A percentile compares a stretch with the other conserved stretches of the same genome.
Conservation (phyloP, 2,797 vertebrate genomes). For the Anguilla obscura region DNA sequence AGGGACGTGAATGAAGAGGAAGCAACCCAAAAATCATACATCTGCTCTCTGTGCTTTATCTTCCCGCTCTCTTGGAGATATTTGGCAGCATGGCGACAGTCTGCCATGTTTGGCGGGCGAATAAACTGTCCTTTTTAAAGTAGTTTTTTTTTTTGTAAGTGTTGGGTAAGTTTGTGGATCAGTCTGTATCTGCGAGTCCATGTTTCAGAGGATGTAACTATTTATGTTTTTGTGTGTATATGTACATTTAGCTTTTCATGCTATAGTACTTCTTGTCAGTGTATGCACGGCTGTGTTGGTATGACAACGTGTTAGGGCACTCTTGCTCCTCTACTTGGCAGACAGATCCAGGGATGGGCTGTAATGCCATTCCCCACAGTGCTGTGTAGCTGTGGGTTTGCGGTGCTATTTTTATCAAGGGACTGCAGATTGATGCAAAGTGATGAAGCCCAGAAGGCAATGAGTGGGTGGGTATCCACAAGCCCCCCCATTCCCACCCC, state of each 20-base stretch:
- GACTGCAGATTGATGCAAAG: slow-evolving; percentile 68
- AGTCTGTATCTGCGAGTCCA: neutral
- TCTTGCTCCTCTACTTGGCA: slow-evolving; percentile 1
- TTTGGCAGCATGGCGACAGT: neutral
- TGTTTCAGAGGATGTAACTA: neutral
- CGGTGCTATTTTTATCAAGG: slow-evolving; percentile 60
- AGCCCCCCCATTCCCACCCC: neutral
- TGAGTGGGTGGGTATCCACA: slow-evolving; percentile 30
- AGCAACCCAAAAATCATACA: neutral
- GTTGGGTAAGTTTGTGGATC: neutral
- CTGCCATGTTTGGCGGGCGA: neutral
- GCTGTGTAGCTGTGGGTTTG: slow-evolving; percentile 56
- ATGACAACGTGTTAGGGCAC: slow-evolving; percentile 26
- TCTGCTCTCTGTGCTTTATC: neutral
- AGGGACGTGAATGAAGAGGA: neutral
- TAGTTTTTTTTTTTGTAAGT: neutral
- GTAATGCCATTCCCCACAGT: slow-evolving; percentile 57
- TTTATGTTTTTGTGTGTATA: neutral
- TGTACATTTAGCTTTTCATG: neutral
- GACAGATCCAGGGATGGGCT: slow-evolving; percentile 36
- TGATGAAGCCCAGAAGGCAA: slow-evolving; percentile 60
- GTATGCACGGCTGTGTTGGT: neutral
- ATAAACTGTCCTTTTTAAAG: neutral
- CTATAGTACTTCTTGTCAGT: neutral
- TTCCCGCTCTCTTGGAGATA: neutral